A percentile compares a stretch with the other conserved stretches of the same genome.
Conservation (phyloP, 2,113 vertebrate species). For the Pleuronectes platessa region DNA sequence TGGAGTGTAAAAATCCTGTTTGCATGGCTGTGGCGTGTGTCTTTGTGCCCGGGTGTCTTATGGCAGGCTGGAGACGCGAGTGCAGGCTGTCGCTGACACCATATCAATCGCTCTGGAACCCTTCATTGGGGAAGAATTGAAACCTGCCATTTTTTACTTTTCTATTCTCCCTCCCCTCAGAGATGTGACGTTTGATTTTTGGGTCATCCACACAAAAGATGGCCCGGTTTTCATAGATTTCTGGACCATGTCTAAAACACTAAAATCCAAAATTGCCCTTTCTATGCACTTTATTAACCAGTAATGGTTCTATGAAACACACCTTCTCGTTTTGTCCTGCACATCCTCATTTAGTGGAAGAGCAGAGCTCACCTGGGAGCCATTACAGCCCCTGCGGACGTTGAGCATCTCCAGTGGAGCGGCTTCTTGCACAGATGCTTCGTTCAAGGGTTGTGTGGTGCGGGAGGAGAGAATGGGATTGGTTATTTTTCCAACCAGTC, state of each 20-base stretch:
- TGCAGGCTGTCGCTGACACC: constrained; percentile 52
- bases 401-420: constrained; percentile 21
- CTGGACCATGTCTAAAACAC: neutral
- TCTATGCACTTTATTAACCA: constrained; percentile 6
- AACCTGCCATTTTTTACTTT: constrained; percentile 44
- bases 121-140: constrained; percentile 47
- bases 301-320: constrained; percentile 13
- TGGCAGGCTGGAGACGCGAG: constrained; percentile 56
- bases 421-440: constrained; percentile 33
- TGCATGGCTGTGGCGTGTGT: constrained; percentile 69
- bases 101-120: constrained; percentile 57
- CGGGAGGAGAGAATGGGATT: constrained; percentile 6
- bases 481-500: constrained; percentile 12
- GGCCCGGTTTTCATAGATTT: neutral
- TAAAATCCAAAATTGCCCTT: constrained; percentile 8
- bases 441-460: constrained; percentile 29
- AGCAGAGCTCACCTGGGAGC: constrained; percentile 46
- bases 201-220: constrained; percentile 14
- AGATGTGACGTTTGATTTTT: constrained; percentile 21
- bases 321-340: constrained; percentile 31
- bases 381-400: constrained; percentile 44
- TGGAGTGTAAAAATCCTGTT: constrained; percentile 80
- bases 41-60: constrained; percentile 71
- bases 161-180: neutral
- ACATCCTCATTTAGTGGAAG: constrained; percentile 25